Base-by-base conservation (phyloP, 1,140 invertebrate species). In the Ectropis grisescens region DNA sequence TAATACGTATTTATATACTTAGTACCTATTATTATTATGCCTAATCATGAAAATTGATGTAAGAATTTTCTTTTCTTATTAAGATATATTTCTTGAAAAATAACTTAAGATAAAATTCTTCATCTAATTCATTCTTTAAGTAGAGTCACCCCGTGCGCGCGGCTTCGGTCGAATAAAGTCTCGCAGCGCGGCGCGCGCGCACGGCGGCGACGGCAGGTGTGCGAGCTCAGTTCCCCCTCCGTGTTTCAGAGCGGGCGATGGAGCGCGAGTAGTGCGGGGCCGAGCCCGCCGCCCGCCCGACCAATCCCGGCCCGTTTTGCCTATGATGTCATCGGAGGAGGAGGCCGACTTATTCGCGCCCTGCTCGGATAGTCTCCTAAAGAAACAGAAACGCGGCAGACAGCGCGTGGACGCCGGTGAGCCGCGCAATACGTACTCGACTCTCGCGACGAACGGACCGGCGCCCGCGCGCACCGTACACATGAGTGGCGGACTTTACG, bases 311-410 rank as follows among this genome's bases (percentile, higher is more conserved):
- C 74, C 60, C 82, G 70, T 58, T 64, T 82, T 84, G 89, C 91
- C 89, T 91, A 93, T 93, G 91, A 94, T 94, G 92, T 94, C 92
- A 93, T 93, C 91, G 90, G 92, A 93, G 90, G 92, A 93, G 91
- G 92, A 93, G 87, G 90, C 90, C 85, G 89, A 90, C 84, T 89
- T 88, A 87, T 92, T 91, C 88, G 91, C 90, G 87, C 90, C 93
- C 90, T 93, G 91, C 87, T 91, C 89, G 89, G 91, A 91, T 89
- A 90, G 88, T 85, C 90, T 93, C 84, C 86, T 92, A 86, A 92
- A 93, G 88, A 95, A 94, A 88, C 83, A 84, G 84, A 93, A 93
- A 86, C 89, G 92, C 85, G 91, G 91, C 85, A 90, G 93, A 90
- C 93, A 95, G 88, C 90, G 93, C 86, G 93, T 95, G 85, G 93